These are phyloP conservation scores for Callopanchax toddi DNA, from an alignment of 2,113 vertebrate genomes.

Conservation along the genomic window DNA sequence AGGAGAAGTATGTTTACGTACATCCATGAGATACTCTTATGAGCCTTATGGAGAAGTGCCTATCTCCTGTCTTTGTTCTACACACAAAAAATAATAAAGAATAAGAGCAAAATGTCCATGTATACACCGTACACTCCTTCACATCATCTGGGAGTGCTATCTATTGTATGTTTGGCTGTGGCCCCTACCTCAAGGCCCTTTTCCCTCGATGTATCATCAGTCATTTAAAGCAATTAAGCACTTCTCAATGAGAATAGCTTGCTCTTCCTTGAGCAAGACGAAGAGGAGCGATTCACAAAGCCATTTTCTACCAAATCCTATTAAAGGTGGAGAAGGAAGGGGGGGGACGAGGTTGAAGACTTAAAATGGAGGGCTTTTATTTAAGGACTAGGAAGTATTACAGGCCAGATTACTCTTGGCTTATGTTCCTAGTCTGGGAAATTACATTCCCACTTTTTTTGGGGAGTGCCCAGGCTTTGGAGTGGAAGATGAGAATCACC, in stretches of 20 bases:
- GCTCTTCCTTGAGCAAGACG: conserved; percentile 79
- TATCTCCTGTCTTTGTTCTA: conserved; percentile 35
- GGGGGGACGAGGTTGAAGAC: conserved; percentile 72
- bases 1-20: conserved; percentile 26
- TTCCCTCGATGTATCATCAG: conserved; percentile 78
- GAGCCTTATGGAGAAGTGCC: conserved; percentile 33
- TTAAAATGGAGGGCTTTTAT: conserved; percentile 84
- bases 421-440: conserved; percentile 84
- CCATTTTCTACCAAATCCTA: conserved; percentile 85
- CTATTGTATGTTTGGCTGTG: conserved; percentile 67
- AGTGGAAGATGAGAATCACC: conserved; percentile 75
- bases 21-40: conserved; percentile 23
- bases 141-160: conserved; percentile 44
- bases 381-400: conserved; percentile 85
- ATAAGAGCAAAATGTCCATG: conserved; percentile 1
- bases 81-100: conserved; percentile 1
- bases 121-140: conserved; percentile 29
- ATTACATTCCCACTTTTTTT: conserved; percentile 81
- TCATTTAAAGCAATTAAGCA: conserved; percentile 85
- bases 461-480: conserved; percentile 71
- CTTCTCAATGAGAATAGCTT: conserved; percentile 79
- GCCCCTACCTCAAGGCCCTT: conserved; percentile 77
- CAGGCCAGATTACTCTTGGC: conserved; percentile 82
- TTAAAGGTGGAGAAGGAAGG: conserved; percentile 76
- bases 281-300: conserved; percentile 81